Conservation (phyloP, 2,888 invertebrate species). For the Ochropacha duplaris region DNA sequence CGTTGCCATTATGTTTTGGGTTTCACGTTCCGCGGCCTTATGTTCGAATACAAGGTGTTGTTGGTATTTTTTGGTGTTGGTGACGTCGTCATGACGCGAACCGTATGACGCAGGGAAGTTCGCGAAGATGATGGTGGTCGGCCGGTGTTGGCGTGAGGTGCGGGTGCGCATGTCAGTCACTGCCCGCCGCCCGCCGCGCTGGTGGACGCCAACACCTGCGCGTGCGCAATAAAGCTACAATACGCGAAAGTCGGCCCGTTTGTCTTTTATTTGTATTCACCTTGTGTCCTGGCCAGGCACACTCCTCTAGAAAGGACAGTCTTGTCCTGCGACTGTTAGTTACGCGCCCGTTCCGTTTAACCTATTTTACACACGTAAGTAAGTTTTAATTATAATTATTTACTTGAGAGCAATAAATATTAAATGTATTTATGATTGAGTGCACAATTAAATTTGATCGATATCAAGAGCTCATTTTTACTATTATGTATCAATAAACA, state of each 20-base stretch:
- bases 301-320: constrained; percentile 54
- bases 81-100: constrained; percentile 31
- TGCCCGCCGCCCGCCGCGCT: constrained; percentile 54
- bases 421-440: background rate
- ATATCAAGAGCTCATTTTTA: background rate
- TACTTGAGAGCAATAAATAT: background rate
- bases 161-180: constrained; percentile 59
- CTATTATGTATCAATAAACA: too few species aligned
- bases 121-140: constrained; percentile 19
- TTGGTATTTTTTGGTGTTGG: too few species aligned
- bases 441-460: background rate
- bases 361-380: constrained; percentile 46
- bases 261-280: constrained; percentile 64
- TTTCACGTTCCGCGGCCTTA: background rate
- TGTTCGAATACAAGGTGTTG: constrained; percentile 8
- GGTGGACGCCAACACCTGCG: constrained; percentile 58
- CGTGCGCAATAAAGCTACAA: constrained; percentile 43
- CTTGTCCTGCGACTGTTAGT: constrained; percentile 46
- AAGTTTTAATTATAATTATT: constrained; percentile 5
- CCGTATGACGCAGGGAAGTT: constrained; percentile 30
- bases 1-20: background rate
- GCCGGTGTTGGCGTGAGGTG: constrained; percentile 31
- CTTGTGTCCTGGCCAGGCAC: constrained; percentile 48
- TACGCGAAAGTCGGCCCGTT: constrained; percentile 67
- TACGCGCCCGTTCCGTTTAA: constrained; percentile 35